Conservation (phyloP, 2,113 vertebrate genomes). For the Tachysurus fulvidraco region DNA sequence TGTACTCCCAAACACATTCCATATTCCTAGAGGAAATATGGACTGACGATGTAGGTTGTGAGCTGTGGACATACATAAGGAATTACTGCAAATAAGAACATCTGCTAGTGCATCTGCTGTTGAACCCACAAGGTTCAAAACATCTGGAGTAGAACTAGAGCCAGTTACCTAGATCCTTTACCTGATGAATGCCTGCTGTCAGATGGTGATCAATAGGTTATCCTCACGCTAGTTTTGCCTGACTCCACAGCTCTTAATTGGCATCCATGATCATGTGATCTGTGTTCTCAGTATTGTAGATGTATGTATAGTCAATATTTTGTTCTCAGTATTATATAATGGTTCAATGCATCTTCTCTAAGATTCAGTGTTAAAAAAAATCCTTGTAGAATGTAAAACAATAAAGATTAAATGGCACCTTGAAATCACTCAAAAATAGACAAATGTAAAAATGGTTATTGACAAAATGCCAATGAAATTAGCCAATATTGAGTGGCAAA, state of each 20-base stretch:
- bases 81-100: not conserved
- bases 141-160: slow-evolving; percentile 3
- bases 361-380: not conserved
- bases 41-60: not conserved
- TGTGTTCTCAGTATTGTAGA: not conserved
- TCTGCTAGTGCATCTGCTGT: not conserved
- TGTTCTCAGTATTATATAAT: not conserved
- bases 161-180: not conserved
- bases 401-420: not conserved
- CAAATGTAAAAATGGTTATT: not conserved
- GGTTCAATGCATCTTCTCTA: not conserved
- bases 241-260: not conserved
- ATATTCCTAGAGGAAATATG: not conserved
- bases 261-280: not conserved
- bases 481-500: not conserved
- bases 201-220: not conserved
- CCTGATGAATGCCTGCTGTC: not conserved
- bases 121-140: not conserved
- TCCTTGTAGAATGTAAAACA: not conserved
- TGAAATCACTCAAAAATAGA: not conserved
- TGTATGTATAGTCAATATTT: not conserved
- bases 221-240: not conserved
- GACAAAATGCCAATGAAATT: not conserved
- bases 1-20: not conserved
- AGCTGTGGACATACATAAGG: not conserved